Evolutionary conservation across 2,797 vertebrate genomes (phyloP), one percentile per base, ranked within the genome.

Genomic region (Micrastur ruficollis): DNA sequence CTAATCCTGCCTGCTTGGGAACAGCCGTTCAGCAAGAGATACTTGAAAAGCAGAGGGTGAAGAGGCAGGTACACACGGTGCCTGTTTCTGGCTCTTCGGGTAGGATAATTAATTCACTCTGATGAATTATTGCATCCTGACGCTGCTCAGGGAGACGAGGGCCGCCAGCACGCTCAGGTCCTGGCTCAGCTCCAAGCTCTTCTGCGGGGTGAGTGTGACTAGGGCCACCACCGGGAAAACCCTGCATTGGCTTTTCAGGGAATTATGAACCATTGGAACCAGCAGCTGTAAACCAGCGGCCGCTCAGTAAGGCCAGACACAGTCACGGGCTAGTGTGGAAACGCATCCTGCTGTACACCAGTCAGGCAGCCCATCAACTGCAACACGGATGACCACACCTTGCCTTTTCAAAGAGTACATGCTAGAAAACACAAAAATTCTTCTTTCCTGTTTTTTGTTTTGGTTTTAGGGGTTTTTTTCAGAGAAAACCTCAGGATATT

Each of bases 391-490:
- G 26, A 29, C 8, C 47, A 25, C 67, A 12, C 9, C 29, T 21
- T 1, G 23, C 38, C 75, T 42, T 12, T 26, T 3, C 81, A 29
- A 17, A 50, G 23, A 21, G 12, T 0, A 23, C 8, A 5, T 27
- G 40, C 65, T 53, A 50, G 32, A 18, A 49, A 91, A 58, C 29
- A 12, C 40, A 9, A 18, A 19, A 14, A 44, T 40, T 75, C 38
- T 81, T 29, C 38, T 56, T 40, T n/a, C 65, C 65, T 21, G 7
- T 4, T 17, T 25, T 10, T 36, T 36, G 36, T 36, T 8, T 18
- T n/a, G 5, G 0, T 8, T 6, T 65, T n/a, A n/a, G n/a, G n/a
- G 8, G 42, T 4, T 56, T 62, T n/a, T 36, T 3, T 1, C 25
- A 12, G 5, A 50, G 34, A 26, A 94, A 93, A 71, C 8, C 80